Evolutionary conservation across 2,888 invertebrate species (phyloP), one percentile per base, ranked within the genome.

Genomic region (Drosophila mercatorum): DNA sequence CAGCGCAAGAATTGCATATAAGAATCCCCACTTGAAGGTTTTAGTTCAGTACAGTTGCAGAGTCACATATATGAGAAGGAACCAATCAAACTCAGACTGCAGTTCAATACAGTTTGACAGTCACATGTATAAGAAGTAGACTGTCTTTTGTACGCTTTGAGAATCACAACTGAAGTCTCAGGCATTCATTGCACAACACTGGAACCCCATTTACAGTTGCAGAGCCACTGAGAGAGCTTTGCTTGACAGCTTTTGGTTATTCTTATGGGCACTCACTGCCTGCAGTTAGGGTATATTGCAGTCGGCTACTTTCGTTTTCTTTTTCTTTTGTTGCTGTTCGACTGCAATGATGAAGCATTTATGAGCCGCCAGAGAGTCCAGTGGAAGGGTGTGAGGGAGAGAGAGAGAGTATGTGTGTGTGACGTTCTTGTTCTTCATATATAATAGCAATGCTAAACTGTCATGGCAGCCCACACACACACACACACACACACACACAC

Each of bases 281-380:
- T 6, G 14, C 40, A 6, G 11, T 5, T 14, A 64, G 63, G 17
- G 63, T 52, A 53, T 52, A 2, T 1, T 7, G 7, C 6, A 34
- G 63, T 53, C 63, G 65, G 8, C 17, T 14, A 52, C 52, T 38
- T 34, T 22, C 3, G 1, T 34, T 34, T 11, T 12, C 6, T 6
- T 56, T 41, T 17, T 44, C 4, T 3, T 17, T 22, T 47, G 36
- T 12, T 52, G 36, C 22, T 44, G 26, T 41, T 59, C 26, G 46
- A 31, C 67, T 78, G 71, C 78, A 70, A 68, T 80, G 76, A 70
- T 72, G 72, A 47, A 70, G 73, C 66, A 70, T 76, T 79, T 76
- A 64, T 74, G 69, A 44, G 38, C 28, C 44, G 46, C 5, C 41
- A 36, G 28, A 49, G 41, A 26, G 26, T 3, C 26, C n/a, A 26